phyloP scores from a whole-genome alignment of 2,888 invertebrate species.

The Sicus ferrugineus region DNA sequence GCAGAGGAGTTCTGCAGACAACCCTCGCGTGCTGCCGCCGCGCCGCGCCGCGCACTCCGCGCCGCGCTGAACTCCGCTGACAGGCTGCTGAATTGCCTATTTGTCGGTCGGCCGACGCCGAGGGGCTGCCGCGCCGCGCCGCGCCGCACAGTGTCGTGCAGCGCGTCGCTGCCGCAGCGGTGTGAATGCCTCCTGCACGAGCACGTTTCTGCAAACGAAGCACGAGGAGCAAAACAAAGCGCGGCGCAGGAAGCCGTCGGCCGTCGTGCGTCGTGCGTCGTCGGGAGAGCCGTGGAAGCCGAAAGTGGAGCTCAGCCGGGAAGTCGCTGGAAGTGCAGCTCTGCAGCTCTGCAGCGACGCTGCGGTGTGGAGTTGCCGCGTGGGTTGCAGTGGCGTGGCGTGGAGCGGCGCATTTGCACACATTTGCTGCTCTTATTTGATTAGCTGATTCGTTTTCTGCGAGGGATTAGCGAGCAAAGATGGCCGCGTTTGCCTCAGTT shows the following conservation, averaged over 20 bases:
- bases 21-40: neutral
- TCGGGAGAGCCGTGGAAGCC: too few relatives aligned
- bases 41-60: neutral
- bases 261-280: too few relatives aligned
- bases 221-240: conserved; percentile 24
- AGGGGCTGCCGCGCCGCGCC: neutral
- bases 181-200: conserved; percentile 65
- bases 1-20: neutral
- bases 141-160: conserved; percentile 8
- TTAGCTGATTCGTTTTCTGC: neutral
- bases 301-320: conserved; percentile 15
- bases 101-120: neutral
- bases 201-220: conserved; percentile 42
- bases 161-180: conserved; percentile 51
- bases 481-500: too few relatives aligned
- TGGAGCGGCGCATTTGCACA: too few relatives aligned
- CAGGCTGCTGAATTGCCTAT: conserved; percentile 20
- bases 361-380: neutral
- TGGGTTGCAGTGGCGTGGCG: neutral
- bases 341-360: conserved; percentile 16
- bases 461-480: too few relatives aligned
- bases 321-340: conserved; percentile 7
- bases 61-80: neutral
- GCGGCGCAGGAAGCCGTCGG: neutral
- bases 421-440: too few relatives aligned